These are phyloP conservation scores for Microtus agrestis DNA, from an alignment of 2,797 vertebrate genomes.

Conservation along the genomic window DNA sequence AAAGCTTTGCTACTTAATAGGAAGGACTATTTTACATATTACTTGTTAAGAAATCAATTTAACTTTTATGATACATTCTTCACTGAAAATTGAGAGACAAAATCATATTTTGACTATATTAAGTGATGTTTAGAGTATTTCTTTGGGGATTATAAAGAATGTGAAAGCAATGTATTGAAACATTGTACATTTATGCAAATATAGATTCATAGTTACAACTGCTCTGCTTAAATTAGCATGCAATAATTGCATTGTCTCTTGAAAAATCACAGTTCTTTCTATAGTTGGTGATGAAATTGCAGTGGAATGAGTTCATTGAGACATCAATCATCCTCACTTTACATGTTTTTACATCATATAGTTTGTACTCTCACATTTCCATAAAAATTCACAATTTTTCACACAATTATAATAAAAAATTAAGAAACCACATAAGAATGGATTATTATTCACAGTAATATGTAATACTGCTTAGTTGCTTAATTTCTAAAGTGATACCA, in stretches of 20 bases:
- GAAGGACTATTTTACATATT: not conserved
- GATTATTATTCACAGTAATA: not conserved
- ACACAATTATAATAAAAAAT: conserved; percentile 34
- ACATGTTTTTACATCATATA: conserved; percentile 53
- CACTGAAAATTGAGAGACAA: conserved; percentile 21
- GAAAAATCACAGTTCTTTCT: conserved; percentile 39
- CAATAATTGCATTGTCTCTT: conserved; percentile 74
- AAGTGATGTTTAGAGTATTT: conserved; percentile 55
- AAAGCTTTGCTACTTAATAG: conserved; percentile 13
- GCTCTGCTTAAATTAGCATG: conserved; percentile 82
- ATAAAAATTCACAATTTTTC: conserved; percentile 22
- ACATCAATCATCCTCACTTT: conserved; percentile 39
- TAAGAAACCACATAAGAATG: not conserved
- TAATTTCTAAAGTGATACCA: not conserved
- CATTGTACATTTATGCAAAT: conserved; percentile 76
- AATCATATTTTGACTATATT: conserved; percentile 23
- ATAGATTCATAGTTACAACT: not conserved
- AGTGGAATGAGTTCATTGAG: conserved; percentile 55
- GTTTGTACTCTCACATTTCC: not conserved
- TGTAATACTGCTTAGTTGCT: not conserved
- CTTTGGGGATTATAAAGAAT: conserved; percentile 47
- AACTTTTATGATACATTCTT: conserved; percentile 48
- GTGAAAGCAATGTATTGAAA: conserved; percentile 79
- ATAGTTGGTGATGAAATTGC: conserved; percentile 69
- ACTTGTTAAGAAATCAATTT: conserved; percentile 43